Base-by-base conservation (phyloP, 2,797 vertebrate genomes). In the Tokudaia muenninki region DNA sequence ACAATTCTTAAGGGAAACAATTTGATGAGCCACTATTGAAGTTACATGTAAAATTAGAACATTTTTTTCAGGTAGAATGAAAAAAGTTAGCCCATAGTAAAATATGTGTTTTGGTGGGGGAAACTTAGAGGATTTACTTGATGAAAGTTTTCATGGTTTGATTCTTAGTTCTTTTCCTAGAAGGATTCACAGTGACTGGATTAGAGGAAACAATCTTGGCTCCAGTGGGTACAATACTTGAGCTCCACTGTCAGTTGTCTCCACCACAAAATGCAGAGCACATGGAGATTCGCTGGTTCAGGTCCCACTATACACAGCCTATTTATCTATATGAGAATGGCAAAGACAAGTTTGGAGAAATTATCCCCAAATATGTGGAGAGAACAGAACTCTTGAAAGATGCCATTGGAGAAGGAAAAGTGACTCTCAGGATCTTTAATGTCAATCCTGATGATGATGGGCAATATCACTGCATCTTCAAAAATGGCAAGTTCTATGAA, bases 221-320 rank as follows among this genome's bases (percentile, higher is more conserved):
- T 83, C 61, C 81, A 29, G 7, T 91, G 26, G 67, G 81, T 87
- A 82, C 59, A 82, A 31, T 47, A 19, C 59, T 65, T 82, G 94
- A 91, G 21, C 93, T 97, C 90, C 93, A 70, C 3, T 95, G 92
- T 61, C 84, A 87, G 59, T 24, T 97, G 80, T 94, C 75, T 55
- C 92, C 94, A 82, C 77, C 93, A 65, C 82, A 97, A 44, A 91
- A 29, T 65, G 95, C 93, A n/a, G 61, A 88, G 9, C 93, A 96
- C 44, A 96, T 79, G 87, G 93, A 96, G 34, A 65, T 88, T 14
- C 31, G 55, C 52, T 97, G 93, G 94, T 97, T 96, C 87, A 22
- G 6, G 31, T 17, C 90, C 26, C 92, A 17, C 37, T 96, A 93
- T 63, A 93, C 52, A 65, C 61, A 87, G 37, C 83, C 95, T 75